These are phyloP conservation scores for Oryzaephilus surinamensis DNA, from an alignment of 1,140 invertebrate genomes.

Conservation along the genomic window DNA sequence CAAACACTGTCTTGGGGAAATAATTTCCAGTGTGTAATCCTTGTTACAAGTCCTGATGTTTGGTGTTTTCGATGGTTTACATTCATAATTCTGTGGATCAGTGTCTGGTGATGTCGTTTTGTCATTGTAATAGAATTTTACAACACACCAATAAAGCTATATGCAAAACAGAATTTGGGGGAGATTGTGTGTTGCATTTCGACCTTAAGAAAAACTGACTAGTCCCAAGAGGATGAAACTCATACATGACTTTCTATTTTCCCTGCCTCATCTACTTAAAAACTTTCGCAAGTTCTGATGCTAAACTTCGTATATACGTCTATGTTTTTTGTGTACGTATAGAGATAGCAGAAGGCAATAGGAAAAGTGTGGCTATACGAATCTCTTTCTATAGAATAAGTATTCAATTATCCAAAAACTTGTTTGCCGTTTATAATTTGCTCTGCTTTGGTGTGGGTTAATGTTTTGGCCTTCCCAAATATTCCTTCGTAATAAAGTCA, in stretches of 20 bases:
- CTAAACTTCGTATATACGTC: slow-evolving; percentile 11
- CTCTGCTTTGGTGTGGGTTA: slow-evolving; percentile 12
- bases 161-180: too few species aligned
- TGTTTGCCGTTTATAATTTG: slow-evolving; percentile 13
- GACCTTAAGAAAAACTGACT: too few species aligned
- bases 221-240: slow-evolving; percentile 8
- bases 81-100: slow-evolving; percentile 17
- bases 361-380: slow-evolving; percentile 9
- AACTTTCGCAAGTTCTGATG: slow-evolving; percentile 10
- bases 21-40: slow-evolving; percentile 14
- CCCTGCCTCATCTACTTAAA: too few species aligned
- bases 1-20: too few species aligned
- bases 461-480: slow-evolving; percentile 13
- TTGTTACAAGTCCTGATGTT: slow-evolving; percentile 9
- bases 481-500: slow-evolving; percentile 13
- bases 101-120: slow-evolving; percentile 6
- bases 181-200: slow-evolving; percentile 10
- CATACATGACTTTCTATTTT: slow-evolving; percentile 12
- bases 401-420: slow-evolving; percentile 14
- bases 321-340: too few species aligned
- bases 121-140: too few species aligned
- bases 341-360: too few species aligned
- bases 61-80: slow-evolving; percentile 14
- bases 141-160: too few species aligned
- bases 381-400: slow-evolving; percentile 10